Conservation (phyloP, 2,888 invertebrate genomes). For the Capitulum mitella region DNA sequence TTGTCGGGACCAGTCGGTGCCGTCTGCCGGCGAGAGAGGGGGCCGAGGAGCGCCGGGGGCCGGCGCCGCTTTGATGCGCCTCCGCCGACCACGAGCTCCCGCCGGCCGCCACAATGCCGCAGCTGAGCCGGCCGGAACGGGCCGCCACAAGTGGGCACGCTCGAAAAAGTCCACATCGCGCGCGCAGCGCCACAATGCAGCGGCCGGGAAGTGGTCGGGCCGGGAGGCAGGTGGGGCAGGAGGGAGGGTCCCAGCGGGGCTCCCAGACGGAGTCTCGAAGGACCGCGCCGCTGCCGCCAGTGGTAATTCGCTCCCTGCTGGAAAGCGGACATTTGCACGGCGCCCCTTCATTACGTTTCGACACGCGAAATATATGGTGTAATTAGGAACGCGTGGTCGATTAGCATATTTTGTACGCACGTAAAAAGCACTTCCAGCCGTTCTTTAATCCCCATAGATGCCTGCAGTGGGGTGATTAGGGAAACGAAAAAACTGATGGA, state of each 20-base stretch:
- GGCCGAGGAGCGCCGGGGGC: too few species aligned
- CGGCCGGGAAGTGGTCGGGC: background rate
- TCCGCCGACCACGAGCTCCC: too few species aligned
- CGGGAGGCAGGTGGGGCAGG: background rate
- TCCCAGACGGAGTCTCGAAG: background rate
- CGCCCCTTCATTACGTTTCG: background rate
- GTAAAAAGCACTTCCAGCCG: background rate
- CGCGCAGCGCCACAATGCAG: background rate
- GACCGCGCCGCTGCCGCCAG: background rate
- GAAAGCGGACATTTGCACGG: background rate
- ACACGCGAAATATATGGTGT: slow-evolving; percentile 1
- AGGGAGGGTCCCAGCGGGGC: background rate
- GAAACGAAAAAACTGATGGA: slow-evolving; percentile 1
- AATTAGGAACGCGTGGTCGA: background rate
- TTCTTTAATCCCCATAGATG: background rate
- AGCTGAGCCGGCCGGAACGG: background rate
- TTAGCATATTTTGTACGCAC: slow-evolving; percentile 2
- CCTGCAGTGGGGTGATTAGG: background rate
- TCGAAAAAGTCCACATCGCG: background rate
- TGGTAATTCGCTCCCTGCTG: background rate
- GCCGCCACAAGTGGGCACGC: background rate
- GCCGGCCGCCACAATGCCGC: too few species aligned
- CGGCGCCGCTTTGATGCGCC: too few species aligned
- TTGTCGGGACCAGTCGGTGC: too few species aligned
- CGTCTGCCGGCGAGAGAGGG: too few species aligned